Evolutionary conservation across 2,888 invertebrate species (phyloP).

Genomic region (Pseudococcus viburni): DNA sequence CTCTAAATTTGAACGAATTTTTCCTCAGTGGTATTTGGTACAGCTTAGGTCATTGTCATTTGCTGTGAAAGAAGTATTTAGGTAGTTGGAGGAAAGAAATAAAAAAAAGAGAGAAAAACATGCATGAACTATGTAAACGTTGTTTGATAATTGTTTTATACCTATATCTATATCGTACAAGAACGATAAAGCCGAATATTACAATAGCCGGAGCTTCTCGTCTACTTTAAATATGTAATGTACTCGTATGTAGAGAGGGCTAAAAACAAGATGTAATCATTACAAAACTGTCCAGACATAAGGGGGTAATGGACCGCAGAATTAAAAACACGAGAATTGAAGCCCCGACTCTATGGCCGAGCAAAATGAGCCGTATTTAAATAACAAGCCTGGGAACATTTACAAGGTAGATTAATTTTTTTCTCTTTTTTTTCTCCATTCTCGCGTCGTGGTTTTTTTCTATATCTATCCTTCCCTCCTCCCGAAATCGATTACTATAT

Average conservation of each 20-base stretch:
- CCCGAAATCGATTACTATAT: conserved; percentile 62
- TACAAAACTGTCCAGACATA: conserved; percentile 36
- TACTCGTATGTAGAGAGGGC: not conserved
- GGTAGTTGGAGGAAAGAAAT: not conserved
- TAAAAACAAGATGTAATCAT: conserved; percentile 50
- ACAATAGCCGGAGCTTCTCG: not conserved
- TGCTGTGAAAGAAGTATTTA: not conserved
- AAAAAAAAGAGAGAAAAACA: not conserved
- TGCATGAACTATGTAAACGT: conserved; percentile 36
- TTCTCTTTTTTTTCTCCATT: conserved; percentile 8
- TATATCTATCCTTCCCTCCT: conserved; percentile 47
- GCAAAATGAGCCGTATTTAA: conserved; percentile 55
- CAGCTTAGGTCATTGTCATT: conserved; percentile 14
- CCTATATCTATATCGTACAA: not conserved
- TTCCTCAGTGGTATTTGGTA: no score
- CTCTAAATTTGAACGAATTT: no score
- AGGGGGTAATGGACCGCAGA: conserved; percentile 50
- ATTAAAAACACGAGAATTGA: conserved; percentile 12
- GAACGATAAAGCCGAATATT: not conserved
- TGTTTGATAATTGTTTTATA: conserved; percentile 22
- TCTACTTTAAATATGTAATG: not conserved
- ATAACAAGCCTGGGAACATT: conserved; percentile 65
- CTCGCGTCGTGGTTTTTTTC: not conserved
- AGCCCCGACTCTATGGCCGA: conserved; percentile 25
- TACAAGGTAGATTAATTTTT: conserved; percentile 66